phyloP scores from a whole-genome alignment of 2,888 invertebrate species.

The Habroteleia sp. region DNA sequence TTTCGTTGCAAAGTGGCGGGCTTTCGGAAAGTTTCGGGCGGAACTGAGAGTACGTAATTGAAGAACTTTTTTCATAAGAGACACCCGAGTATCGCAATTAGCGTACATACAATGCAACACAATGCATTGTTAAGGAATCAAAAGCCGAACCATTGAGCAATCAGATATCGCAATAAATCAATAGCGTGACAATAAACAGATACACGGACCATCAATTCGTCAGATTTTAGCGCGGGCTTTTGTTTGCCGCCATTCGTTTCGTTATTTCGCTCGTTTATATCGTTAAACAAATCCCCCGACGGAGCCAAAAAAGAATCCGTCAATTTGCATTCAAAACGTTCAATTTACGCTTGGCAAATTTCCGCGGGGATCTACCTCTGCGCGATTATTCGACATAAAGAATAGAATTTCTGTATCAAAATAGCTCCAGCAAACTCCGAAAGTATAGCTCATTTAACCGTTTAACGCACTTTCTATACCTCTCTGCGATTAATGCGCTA shows the following conservation, averaged over 20 bases:
- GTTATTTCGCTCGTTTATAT: constrained; percentile 5
- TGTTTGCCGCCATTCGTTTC: constrained; percentile 17
- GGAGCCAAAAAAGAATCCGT: constrained; percentile 1
- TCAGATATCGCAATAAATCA: constrained; percentile 53
- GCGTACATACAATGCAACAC: constrained; percentile 47
- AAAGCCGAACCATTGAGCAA: constrained; percentile 53
- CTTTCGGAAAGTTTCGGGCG: constrained; percentile 20
- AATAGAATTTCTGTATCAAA: too few species aligned
- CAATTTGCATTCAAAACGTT: not conserved
- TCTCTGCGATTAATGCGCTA: too few species aligned
- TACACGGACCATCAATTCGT: constrained; percentile 19
- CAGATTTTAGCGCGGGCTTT: constrained; percentile 26
- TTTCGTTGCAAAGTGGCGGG: too few species aligned
- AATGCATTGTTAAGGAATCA: constrained; percentile 53
- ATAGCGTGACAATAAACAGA: constrained; percentile 42
- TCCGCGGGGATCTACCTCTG: too few species aligned
- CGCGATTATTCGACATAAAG: too few species aligned
- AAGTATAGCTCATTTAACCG: too few species aligned
- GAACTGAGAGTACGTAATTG: constrained; percentile 8
- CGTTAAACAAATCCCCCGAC: constrained; percentile 11
- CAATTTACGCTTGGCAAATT: not conserved
- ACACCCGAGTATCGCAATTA: constrained; percentile 43
- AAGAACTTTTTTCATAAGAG: constrained; percentile 34
- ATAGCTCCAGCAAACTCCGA: too few species aligned
- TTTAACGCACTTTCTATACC: too few species aligned